Conservation (phyloP, 1,140 invertebrate genomes). For the Tribolium castaneum region DNA sequence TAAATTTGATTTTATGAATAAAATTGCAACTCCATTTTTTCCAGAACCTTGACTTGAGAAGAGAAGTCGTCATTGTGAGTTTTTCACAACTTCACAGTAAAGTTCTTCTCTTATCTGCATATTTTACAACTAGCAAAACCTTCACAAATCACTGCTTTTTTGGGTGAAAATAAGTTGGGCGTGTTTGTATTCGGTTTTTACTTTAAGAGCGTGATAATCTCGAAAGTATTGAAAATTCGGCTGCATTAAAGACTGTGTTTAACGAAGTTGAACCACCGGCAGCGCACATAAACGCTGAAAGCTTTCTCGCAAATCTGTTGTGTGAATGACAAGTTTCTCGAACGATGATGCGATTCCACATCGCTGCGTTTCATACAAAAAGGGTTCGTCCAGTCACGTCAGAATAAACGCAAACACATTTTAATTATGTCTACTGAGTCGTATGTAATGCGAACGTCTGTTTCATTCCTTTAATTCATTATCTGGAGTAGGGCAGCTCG, state of each 20-base stretch:
- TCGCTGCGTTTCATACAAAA: constrained; percentile 8
- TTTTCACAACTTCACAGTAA: too few species aligned
- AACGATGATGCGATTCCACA: constrained; percentile 13
- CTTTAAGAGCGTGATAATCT: background rate
- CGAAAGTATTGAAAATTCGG: background rate
- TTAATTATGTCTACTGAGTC: constrained; percentile 32
- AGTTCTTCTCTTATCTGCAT: too few species aligned
- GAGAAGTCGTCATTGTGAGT: too few species aligned
- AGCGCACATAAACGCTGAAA: background rate
- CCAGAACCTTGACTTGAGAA: too few species aligned
- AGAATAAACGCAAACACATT: constrained; percentile 17
- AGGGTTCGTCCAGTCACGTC: constrained; percentile 19
- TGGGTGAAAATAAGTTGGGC: too few species aligned
- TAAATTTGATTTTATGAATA: too few species aligned
- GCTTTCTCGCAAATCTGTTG: background rate
- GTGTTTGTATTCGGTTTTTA: too few species aligned
- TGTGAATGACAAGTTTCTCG: constrained; percentile 19
- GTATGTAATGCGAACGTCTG: constrained; percentile 5
- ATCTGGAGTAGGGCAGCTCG: background rate
- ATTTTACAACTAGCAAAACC: too few species aligned
- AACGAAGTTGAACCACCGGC: background rate
- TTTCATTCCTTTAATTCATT: constrained; percentile 35
- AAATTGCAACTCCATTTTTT: too few species aligned
- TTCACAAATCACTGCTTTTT: too few species aligned
- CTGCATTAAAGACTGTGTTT: background rate